Base-by-base conservation (phyloP, 1,140 invertebrate genomes). In the Drosophila sproati region DNA sequence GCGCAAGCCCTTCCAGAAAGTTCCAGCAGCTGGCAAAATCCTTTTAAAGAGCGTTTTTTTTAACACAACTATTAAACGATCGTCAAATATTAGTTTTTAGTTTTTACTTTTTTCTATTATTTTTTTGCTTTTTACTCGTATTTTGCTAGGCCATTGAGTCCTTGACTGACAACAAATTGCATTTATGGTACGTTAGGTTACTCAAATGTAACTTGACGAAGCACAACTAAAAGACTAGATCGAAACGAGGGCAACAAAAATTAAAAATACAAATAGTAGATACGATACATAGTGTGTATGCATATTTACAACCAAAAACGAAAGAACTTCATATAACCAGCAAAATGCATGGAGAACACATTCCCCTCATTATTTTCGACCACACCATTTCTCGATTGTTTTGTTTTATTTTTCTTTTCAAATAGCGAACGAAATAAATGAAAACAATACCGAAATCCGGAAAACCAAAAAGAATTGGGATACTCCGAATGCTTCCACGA, bases 311-410 rank as follows among this genome's bases (percentile, higher is more conserved):
- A 52, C 39, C 39, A 45, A 60, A 72, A 35, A 73, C 5, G 54
- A 67, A 68, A 47, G 28, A 72, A 76, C 56, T 72, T 78, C 51
- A 72, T 83, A 88, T 88, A 88, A 91, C 90, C 91, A 92, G 91
- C 88, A 92, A 74, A 74, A 92, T 92, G 91, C 91, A 92, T 91
- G 91, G 91, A 92, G 82, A 91, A 91, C 82, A 92, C 77, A 92
- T 87, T 92, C 89, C 85, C 91, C 88, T 92, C 91, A 91, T 91
- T 92, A 92, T 92, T 92, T 83, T 77, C 82, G 83, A 80, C 91
- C 88, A 92, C 91, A 92, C 91, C 91, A 70, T 85, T 86, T 73
- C 67, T n/a, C 20, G 57, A 73, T 62, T 39, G 10, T 68, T 72
- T 68, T 69, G 31, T 37, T 77, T 45, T 51, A 74, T 77, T 52